phyloP scores from a whole-genome alignment of 2,113 vertebrate genomes.

The Synodontis membranacea region DNA sequence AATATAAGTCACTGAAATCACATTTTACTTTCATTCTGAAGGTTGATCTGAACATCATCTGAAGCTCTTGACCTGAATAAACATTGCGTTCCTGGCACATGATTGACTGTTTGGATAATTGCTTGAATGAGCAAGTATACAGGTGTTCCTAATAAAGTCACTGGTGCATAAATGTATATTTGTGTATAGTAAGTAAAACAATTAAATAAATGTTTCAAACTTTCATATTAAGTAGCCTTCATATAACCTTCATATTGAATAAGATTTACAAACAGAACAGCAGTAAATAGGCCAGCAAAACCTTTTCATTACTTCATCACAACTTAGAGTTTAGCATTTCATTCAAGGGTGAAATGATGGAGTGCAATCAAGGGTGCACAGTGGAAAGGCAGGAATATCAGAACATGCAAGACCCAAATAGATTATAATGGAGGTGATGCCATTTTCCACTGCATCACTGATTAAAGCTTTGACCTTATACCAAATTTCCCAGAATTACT shows the following conservation, averaged over 20 bases:
- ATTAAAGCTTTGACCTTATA: conserved; percentile 41
- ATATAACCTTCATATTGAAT: neutral
- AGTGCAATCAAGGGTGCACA: conserved; percentile 21
- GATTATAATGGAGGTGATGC: conserved; percentile 35
- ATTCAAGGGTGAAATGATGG: conserved; percentile 27
- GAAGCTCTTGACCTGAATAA: neutral
- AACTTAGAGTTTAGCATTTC: neutral
- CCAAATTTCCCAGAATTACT: conserved; percentile 9
- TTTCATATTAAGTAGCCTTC: too few species aligned
- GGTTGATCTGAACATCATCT: neutral
- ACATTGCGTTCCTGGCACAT: neutral
- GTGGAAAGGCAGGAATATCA: neutral
- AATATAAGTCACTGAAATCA: neutral
- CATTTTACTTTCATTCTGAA: neutral
- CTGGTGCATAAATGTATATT: neutral
- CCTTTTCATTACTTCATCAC: neutral
- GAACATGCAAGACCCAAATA: conserved; percentile 28
- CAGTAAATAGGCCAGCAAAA: neutral
- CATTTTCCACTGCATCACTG: conserved; percentile 22
- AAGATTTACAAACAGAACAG: neutral
- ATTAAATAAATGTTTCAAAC: too few species aligned
- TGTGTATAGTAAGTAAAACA: neutral
- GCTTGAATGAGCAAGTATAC: neutral
- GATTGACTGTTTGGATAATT: neutral
- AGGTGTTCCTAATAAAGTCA: neutral